phyloP scores from a whole-genome alignment of 1,140 invertebrate genomes.

The Chrysoperla carnea region DNA sequence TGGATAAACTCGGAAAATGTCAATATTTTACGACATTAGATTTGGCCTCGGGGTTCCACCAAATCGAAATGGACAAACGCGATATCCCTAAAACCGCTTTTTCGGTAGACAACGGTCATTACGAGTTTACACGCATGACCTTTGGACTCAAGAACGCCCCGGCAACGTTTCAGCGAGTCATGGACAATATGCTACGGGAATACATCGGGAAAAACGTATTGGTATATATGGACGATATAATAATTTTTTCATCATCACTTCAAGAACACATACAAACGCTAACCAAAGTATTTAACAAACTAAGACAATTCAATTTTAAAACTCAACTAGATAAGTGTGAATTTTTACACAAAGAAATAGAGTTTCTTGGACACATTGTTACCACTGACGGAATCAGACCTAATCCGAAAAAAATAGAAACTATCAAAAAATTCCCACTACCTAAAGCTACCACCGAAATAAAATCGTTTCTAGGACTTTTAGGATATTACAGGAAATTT shows the following conservation, averaged over 20 bases:
- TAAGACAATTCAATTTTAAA: constrained; percentile 10
- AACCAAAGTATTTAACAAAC: constrained; percentile 7
- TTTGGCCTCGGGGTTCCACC: constrained; percentile 21
- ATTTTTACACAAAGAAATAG: constrained; percentile 9
- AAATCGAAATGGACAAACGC: constrained; percentile 9
- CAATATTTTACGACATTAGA: constrained; percentile 23
- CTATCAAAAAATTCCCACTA: constrained; percentile 9
- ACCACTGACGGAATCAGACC: constrained; percentile 10
- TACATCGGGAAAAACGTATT: constrained; percentile 11
- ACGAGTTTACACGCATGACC: constrained; percentile 7
- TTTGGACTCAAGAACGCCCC: constrained; percentile 15
- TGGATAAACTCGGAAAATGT: constrained; percentile 14
- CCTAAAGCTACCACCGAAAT: constrained; percentile 11
- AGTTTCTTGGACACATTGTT: constrained; percentile 12
- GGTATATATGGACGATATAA: constrained; percentile 13
- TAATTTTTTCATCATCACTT: constrained; percentile 7
- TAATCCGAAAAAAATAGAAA: constrained; percentile 11
- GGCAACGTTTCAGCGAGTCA: constrained; percentile 20
- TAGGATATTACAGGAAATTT: constrained; percentile 15
- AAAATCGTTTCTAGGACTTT: constrained; percentile 12
- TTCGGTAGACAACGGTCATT: constrained; percentile 4
- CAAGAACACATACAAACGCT: constrained; percentile 10
- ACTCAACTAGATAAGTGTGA: constrained; percentile 11
- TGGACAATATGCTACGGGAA: constrained; percentile 18
- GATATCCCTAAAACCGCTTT: constrained; percentile 15